A percentile compares a stretch with the other conserved stretches of the same genome.
Conservation (phyloP, 2,888 invertebrate genomes). For the Hypselothyrea guttata region DNA sequence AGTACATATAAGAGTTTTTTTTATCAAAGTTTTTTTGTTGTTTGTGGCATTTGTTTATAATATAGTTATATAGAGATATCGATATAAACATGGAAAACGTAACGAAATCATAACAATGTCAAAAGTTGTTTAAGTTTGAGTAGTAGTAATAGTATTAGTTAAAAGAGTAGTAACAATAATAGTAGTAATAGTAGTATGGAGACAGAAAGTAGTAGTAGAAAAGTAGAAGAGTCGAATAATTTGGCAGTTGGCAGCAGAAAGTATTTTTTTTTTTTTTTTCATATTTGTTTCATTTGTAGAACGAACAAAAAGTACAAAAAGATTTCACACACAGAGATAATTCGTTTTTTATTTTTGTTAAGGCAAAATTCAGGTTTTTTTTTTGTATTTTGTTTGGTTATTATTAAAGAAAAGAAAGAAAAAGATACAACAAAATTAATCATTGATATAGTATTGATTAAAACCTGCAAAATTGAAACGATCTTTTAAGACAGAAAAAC, state of each 20-base stretch:
- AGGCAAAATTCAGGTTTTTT: constrained; percentile 22
- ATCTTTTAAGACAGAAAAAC: constrained; percentile 21
- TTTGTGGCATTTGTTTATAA: constrained; percentile 21
- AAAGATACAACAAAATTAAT: constrained; percentile 55
- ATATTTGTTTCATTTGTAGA: constrained; percentile 26
- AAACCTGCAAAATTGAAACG: constrained; percentile 39
- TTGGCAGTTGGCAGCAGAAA: constrained; percentile 50
- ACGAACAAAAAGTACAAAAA: constrained; percentile 46
- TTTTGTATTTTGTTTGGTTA: constrained; percentile 2
- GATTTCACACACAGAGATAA: constrained; percentile 80
- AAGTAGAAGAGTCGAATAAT: constrained; percentile 46
- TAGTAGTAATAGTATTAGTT: constrained; percentile 11
- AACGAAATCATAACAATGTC: constrained; percentile 36
- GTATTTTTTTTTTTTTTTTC: constrained; percentile 14
- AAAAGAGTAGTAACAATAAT: constrained; percentile 10
- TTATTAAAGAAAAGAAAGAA: constrained; percentile 54
- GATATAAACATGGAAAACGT: constrained; percentile 33
- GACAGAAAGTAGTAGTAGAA: constrained; percentile 19
- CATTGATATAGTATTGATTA: constrained; percentile 41
- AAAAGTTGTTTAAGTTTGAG: constrained; percentile 14
- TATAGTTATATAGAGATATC: constrained; percentile 12
- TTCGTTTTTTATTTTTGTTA: constrained; percentile 40
- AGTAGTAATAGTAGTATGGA: constrained; percentile 20
- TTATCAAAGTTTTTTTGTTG: constrained; percentile 12
- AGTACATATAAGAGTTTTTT: constrained; percentile 15